Base-by-base conservation (phyloP, 1,140 invertebrate species). In the Penaeus japonicus region DNA sequence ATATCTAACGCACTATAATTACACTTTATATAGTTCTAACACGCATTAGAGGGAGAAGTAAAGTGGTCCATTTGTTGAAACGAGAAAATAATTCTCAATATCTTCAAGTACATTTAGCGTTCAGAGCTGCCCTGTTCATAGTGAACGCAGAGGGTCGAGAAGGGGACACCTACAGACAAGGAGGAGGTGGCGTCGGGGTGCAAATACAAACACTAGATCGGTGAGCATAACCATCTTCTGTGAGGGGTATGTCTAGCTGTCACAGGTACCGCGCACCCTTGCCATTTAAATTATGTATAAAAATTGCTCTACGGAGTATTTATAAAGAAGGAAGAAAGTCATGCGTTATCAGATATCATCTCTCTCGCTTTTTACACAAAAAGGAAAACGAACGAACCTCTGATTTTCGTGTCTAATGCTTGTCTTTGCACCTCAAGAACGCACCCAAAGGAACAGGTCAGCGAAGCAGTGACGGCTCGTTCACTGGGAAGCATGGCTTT, bases 91-190 rank as follows among this genome's bases (percentile, higher is more conserved):
- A 88, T 77, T 88, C 73, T 83, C 87, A 88, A 39, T 79, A 65
- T 83, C 78, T 78, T 83, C 47, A 47, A 47, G 47, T 47, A 47
- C 47, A 47, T 55, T 65, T 73, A 82, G 87, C 81, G 70, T 62
- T 84, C 80, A 57, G 87, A 88, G 87, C 79, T 88, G 87, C 70
- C 80, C 77, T 83, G 80, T 77, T 88, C 83, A 55, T 78, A 54
- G 70, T 47, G 54, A 86, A 62, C 87, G 62, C 70, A 62, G 32
- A 35, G 73, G 80, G 87, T 88, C 87, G 47, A 88, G 87, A 88
- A 88, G 87, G 87, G 87, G 70, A 88, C 87, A 88, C 87, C 81
- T 88, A 88, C 87, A 88, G 87, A 88, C 87, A 88, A 80, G 81
- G 87, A 88, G 18, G 47, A 83, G 87, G 54, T 73, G 81, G 81